Evolutionary conservation across 1,140 invertebrate species (phyloP).

Genomic region (Cyphomyrmex costatus): DNA sequence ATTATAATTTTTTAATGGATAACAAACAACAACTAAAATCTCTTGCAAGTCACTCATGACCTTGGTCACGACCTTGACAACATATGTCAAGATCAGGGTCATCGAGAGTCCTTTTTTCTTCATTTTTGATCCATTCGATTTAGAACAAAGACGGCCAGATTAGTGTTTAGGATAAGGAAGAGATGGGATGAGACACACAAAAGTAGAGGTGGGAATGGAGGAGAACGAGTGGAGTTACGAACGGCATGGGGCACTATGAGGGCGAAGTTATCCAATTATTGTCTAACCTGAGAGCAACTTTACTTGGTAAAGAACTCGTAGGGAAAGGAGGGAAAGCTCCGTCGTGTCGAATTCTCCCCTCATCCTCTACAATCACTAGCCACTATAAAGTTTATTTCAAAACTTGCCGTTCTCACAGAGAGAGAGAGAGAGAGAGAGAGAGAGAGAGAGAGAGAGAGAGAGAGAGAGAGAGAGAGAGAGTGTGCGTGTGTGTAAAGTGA

Average conservation of each 20-base stretch:
- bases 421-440: constrained; percentile 38
- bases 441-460: constrained; percentile 45
- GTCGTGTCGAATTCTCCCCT: constrained; percentile 73
- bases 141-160: constrained; percentile 56
- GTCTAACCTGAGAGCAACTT: constrained; percentile 87
- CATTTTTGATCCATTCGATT: constrained; percentile 74
- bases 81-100: no score
- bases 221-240: constrained; percentile 60
- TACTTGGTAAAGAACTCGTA: constrained; percentile 79
- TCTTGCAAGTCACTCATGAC: no score
- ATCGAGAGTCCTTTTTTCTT: no score
- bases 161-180: constrained; percentile 55
- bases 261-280: constrained; percentile 87
- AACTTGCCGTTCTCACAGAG: constrained; percentile 76
- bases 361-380: constrained; percentile 80
- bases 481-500: no score
- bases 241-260: constrained; percentile 78
- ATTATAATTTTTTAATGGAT: no score
- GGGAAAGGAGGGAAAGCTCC: constrained; percentile 68
- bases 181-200: constrained; percentile 36
- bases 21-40: no score
- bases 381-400: constrained; percentile 86
- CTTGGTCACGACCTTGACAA: no score
- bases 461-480: background rate
- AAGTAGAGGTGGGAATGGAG: constrained; percentile 55